Evolutionary conservation across 2,888 invertebrate genomes (phyloP).

Genomic region (Amiota communis): DNA sequence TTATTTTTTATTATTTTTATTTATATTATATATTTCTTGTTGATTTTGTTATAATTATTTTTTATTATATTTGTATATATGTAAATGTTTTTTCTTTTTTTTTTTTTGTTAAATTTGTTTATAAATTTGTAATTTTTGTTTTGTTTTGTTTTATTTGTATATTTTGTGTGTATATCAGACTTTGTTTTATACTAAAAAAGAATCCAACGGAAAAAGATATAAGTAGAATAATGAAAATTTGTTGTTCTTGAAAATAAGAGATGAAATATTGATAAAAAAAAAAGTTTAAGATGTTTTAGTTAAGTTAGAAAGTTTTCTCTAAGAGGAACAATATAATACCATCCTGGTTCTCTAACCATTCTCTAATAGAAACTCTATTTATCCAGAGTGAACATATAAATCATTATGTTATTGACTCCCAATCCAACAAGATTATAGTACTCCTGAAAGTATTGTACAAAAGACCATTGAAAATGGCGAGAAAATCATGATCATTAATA

Average conservation of each 20-base stretch:
- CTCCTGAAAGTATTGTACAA: no score
- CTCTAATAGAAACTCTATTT: no score
- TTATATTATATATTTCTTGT: conserved; percentile 27
- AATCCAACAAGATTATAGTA: no score
- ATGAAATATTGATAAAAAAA: neutral
- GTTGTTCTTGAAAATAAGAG: no score
- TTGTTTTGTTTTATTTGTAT: conserved; percentile 56
- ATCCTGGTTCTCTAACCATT: no score
- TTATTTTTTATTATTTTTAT: neutral
- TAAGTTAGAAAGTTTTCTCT: conserved; percentile 16
- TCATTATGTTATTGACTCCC: no score
- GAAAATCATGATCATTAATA: no score
- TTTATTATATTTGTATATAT: conserved; percentile 57
- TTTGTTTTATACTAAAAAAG: conserved; percentile 68
- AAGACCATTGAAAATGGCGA: no score
- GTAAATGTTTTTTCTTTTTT: conserved; percentile 46
- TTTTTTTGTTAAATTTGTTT: conserved; percentile 53
- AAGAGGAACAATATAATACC: no score
- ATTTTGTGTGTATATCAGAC: conserved; percentile 68
- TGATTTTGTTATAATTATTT: conserved; percentile 21
- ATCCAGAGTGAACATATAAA: no score
- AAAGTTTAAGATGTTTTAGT: conserved; percentile 15
- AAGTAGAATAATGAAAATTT: conserved; percentile 19
- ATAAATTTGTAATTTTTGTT: conserved; percentile 52
- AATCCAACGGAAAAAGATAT: neutral